Percentiles rank a stretch among this genome's conserved stretches.
These are phyloP conservation scores for Poecilia velifera DNA, from an alignment of 2,797 vertebrate species.

Conservation along the genomic window DNA sequence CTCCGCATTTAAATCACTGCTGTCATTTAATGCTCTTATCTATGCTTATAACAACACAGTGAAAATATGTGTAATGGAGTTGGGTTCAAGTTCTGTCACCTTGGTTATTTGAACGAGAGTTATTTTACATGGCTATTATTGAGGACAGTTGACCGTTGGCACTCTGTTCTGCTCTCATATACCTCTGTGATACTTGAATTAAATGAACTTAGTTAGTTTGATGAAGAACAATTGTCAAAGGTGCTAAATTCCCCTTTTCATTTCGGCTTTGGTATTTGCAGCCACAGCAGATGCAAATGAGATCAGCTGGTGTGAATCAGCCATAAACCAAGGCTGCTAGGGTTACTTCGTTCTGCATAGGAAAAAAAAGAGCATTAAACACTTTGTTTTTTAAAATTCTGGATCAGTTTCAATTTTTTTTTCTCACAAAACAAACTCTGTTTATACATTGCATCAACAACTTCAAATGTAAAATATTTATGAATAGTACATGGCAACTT, in stretches of 20 bases:
- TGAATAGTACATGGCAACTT: neutral
- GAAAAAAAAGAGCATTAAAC: neutral
- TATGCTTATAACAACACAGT: slow-evolving; percentile 12
- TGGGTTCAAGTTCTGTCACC: slow-evolving; percentile 24
- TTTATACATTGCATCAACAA: neutral
- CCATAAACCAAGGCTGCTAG: neutral
- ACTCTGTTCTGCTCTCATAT: slow-evolving; percentile 3
- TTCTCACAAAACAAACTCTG: neutral
- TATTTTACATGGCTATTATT: slow-evolving; percentile 29
- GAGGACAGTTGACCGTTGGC: slow-evolving; percentile 15
- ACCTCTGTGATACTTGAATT: slow-evolving; percentile 22
- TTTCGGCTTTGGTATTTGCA: neutral
- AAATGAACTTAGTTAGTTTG: neutral
- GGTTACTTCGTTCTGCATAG: neutral
- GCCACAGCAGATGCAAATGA: neutral
- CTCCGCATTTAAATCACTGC: neutral
- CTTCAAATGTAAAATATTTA: neutral
- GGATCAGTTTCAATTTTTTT: neutral
- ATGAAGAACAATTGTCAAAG: neutral
- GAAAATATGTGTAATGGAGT: slow-evolving; percentile 19
- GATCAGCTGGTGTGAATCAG: neutral
- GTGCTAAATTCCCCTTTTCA: slow-evolving; percentile 1
- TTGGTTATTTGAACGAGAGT: slow-evolving; percentile 24
- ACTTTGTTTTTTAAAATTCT: neutral
- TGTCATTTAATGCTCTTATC: slow-evolving; percentile 2